Conservation (phyloP, 2,113 vertebrate species). For the Pelodiscus sinensis region DNA sequence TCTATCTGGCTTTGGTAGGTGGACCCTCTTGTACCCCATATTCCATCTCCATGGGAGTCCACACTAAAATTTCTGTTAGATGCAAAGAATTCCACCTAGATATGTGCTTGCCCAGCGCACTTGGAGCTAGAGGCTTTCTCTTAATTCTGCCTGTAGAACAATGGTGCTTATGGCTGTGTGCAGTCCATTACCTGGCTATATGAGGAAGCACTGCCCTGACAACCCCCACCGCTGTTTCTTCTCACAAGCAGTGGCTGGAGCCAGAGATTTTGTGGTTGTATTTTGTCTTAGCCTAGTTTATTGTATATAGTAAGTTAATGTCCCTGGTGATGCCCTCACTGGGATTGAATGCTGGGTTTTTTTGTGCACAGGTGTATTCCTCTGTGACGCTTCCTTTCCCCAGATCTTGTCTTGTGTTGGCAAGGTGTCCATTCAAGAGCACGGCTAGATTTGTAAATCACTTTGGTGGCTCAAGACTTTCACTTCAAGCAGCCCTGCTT, state of each 20-base stretch:
- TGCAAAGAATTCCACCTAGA: neutral
- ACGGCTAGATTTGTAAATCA: neutral
- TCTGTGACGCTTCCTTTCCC: neutral
- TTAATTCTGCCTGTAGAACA: neutral
- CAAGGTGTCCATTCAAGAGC: neutral
- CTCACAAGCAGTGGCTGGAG: neutral
- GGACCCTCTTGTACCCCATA: neutral
- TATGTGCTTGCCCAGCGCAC: neutral
- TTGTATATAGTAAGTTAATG: neutral
- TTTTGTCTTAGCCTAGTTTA: neutral
- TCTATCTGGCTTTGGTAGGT: neutral
- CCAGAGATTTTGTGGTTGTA: neutral
- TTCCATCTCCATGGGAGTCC: neutral
- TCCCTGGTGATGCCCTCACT: neutral
- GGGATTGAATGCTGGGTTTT: neutral
- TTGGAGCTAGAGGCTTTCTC: neutral
- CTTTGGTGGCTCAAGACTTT: neutral
- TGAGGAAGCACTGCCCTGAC: neutral
- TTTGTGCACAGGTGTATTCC: neutral
- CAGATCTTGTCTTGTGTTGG: too few species aligned
- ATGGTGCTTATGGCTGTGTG: neutral
- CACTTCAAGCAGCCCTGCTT: neutral
- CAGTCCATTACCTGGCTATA: neutral
- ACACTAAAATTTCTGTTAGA: neutral
- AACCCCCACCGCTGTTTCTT: neutral